Base-by-base conservation (phyloP, 2,888 invertebrate genomes). In the Xanthia togata region DNA sequence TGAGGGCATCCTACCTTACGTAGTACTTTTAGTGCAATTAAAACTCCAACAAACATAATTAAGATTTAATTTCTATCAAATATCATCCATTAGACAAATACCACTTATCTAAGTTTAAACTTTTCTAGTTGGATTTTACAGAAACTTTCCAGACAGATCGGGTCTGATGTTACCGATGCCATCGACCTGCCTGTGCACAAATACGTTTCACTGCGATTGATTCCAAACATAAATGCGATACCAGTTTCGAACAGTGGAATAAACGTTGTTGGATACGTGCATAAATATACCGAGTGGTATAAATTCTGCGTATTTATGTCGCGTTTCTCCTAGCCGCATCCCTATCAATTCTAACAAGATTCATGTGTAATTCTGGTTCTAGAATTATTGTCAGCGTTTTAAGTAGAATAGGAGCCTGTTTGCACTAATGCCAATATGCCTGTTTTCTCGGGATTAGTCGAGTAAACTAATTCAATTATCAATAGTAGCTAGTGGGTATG, bases 301-400 rank as follows among this genome's bases (percentile, higher is more conserved):
- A 81, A 81, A 80, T 84, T 80, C 26, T 50, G 44, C 38, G 60
- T 80, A 65, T 84, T 84, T 84, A 84, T 80, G 81, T 65, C 59
- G 60, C 64, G 60, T 60, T 84, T 72, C 65, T 70, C 73, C 4
- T 38, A 35, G 60, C 72, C 35, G 68, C 80, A 80, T 82, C 82
- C 82, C 76, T 64, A 76, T 81, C 81, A 70, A 81, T 84, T 70
- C 73, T 47, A 62, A 73, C 50, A 84, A 81, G 84, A 81, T 84
- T 84, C 73, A 81, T 81, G 69, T 60, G 70, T 62, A 84, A 70
- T 69, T 80, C 69, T 60, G 47, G 9, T 14, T 50, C 60, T 81
- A 62, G 60, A 70, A 84, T 81, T 78, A 83, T 82, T 70, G 65
- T 82, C 59, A 76, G 23, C 47, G 31, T 44, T 44, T 50, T 23